A percentile compares a stretch with the other conserved stretches of the same genome.
Conservation (phyloP, 2,113 vertebrate genomes). For the Onychorhynchus coronatus region DNA sequence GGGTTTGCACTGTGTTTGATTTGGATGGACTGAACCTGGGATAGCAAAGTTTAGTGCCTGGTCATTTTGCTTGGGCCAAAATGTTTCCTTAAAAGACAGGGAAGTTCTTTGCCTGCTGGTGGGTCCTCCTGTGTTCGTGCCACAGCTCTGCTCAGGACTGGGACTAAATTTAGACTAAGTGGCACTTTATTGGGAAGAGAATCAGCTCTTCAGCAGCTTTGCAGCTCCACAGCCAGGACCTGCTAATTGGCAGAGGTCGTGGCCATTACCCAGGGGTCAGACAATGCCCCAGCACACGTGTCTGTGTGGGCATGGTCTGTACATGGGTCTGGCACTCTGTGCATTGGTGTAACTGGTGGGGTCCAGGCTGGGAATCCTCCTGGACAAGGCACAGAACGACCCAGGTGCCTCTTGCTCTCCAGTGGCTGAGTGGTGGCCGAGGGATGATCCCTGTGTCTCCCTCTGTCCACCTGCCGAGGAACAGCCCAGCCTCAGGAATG, state of each 20-base stretch:
- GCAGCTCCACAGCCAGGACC: neutral
- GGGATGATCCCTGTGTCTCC: neutral
- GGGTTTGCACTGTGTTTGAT: neutral
- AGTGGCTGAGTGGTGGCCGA: rapidly evolving
- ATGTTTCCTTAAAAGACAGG: neutral
- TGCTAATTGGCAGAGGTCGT: neutral
- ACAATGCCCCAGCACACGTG: rapidly evolving
- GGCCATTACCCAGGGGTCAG: rapidly evolving
- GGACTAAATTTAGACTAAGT: neutral
- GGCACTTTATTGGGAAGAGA: neutral
- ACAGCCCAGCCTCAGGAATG: rapidly evolving
- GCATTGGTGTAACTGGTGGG: rapidly evolving
- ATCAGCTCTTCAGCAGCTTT: neutral
- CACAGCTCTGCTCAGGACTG: neutral
- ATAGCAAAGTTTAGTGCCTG: neutral
- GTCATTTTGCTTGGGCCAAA: neutral
- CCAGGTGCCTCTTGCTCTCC: neutral
- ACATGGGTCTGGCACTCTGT: rapidly evolving
- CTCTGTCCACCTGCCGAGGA: neutral
- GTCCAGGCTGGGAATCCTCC: neutral
- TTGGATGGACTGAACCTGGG: neutral
- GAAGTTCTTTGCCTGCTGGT: neutral
- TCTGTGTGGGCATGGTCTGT: rapidly evolving
- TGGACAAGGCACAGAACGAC: neutral
- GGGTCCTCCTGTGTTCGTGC: neutral